A percentile compares a stretch with the other conserved stretches of the same genome.
Evolutionary conservation across 2,888 invertebrate genomes (phyloP).

Genomic region (Cinara cedri): DNA sequence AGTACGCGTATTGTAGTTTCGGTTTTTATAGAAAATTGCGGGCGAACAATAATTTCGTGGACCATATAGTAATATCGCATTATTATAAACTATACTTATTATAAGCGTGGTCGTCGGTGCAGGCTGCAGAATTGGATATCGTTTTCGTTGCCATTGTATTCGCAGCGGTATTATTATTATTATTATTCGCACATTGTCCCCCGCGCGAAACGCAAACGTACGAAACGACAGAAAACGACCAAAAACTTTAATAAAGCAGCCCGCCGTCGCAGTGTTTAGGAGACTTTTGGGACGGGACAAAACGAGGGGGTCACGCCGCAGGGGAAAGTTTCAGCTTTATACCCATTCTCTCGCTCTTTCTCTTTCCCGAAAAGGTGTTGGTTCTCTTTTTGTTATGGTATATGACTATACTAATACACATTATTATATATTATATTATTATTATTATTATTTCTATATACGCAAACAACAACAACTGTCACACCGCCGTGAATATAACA

Average conservation of each 20-base stretch:
- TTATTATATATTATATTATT: too few species aligned
- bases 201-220: neutral
- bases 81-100: too few species aligned
- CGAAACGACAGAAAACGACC: constrained; percentile 15
- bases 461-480: constrained; percentile 2
- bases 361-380: neutral
- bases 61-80: too few species aligned
- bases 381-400: constrained; percentile 7
- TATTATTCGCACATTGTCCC: constrained; percentile 1
- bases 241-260: constrained; percentile 35
- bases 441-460: too few species aligned
- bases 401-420: neutral
- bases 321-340: constrained; percentile 37
- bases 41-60: too few species aligned
- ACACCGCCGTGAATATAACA: neutral
- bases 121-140: neutral
- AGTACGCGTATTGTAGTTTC: too few species aligned
- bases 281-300: constrained; percentile 33
- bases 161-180: neutral
- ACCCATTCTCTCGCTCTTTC: too few species aligned
- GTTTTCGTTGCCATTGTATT: neutral
- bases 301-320: too few species aligned
- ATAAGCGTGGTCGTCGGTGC: too few species aligned
- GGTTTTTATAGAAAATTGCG: too few species aligned
- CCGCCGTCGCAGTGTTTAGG: neutral